A percentile compares a stretch with the other conserved stretches of the same genome.
These are phyloP conservation scores for Odobenus rosmarus DNA, from an alignment of 2,113 vertebrate genomes.

Conservation along the genomic window DNA sequence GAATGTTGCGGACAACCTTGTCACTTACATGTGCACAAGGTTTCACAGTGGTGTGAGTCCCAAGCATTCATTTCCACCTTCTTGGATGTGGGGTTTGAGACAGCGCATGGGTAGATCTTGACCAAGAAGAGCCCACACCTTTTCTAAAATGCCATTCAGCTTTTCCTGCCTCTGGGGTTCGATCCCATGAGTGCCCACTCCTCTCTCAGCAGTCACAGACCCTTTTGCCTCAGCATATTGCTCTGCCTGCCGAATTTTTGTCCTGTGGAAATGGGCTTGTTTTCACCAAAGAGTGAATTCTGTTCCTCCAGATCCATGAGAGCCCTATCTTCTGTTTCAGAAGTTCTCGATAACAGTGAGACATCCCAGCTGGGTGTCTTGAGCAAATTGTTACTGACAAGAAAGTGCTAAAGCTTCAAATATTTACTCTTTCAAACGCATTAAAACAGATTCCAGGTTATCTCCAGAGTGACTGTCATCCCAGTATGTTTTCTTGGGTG, in stretches of 20 bases:
- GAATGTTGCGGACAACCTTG: no score
- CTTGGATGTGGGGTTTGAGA: not conserved
- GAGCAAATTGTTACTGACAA: not conserved
- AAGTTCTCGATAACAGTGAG: not conserved
- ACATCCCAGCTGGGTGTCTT: not conserved
- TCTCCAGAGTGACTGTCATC: not conserved
- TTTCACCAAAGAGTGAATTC: not conserved
- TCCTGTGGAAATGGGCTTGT: not conserved
- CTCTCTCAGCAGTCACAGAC: accelerated
- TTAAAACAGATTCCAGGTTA: not conserved
- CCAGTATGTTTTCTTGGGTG: not conserved
- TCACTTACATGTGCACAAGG: not conserved
- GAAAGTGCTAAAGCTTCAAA: not conserved
- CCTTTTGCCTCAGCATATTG: not conserved
- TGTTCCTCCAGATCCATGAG: not conserved
- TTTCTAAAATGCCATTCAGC: not conserved
- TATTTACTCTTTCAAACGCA: not conserved
- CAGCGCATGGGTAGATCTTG: accelerated
- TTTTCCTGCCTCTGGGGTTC: not conserved
- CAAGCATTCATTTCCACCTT: no score
- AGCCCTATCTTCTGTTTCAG: not conserved
- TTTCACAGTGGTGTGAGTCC: no score
- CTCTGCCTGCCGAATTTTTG: not conserved
- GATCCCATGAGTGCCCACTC: no score
- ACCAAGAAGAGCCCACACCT: not conserved